Percentiles rank a stretch among this genome's conserved stretches.
These are phyloP conservation scores for Pseudomyrmex concolor DNA, from an alignment of 1,140 invertebrate genomes.

Conservation along the genomic window DNA sequence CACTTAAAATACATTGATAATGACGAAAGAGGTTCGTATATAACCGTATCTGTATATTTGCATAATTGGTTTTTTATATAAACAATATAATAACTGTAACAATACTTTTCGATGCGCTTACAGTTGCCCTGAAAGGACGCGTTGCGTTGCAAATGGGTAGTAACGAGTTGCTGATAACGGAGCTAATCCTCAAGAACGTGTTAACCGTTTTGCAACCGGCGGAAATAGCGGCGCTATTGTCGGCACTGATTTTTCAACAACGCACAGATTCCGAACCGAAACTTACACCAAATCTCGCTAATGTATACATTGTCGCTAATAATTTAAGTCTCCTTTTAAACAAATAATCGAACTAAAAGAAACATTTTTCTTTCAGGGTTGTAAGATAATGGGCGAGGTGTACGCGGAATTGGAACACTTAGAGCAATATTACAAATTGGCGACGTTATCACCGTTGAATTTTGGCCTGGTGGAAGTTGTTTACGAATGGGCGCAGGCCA, in stretches of 20 bases:
- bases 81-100: constrained; percentile 5
- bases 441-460: constrained; percentile 89
- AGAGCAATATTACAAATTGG: constrained; percentile 76
- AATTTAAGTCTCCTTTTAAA: neutral
- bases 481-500: constrained; percentile 96
- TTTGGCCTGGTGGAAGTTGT: constrained; percentile 97
- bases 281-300: constrained; percentile 71
- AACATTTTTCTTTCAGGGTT: constrained; percentile 57
- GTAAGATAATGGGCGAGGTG: constrained; percentile 75
- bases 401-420: constrained; percentile 75
- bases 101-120: constrained; percentile 65
- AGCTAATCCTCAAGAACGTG: constrained; percentile 97
- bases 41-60: neutral
- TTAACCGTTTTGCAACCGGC: constrained; percentile 93
- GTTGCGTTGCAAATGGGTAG: constrained; percentile 98
- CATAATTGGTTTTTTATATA: neutral
- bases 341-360: too few species aligned
- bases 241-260: constrained; percentile 96
- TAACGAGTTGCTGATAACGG: constrained; percentile 97
- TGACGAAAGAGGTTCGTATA: constrained; percentile 88
- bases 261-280: constrained; percentile 83
- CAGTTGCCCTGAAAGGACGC: constrained; percentile 94
- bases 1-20: constrained; percentile 91
- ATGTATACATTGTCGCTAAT: constrained; percentile 64
- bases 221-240: constrained; percentile 97